These are phyloP conservation scores for Ceyx melanurus DNA, from an alignment of 2,113 vertebrate species.

Conservation along the genomic window DNA sequence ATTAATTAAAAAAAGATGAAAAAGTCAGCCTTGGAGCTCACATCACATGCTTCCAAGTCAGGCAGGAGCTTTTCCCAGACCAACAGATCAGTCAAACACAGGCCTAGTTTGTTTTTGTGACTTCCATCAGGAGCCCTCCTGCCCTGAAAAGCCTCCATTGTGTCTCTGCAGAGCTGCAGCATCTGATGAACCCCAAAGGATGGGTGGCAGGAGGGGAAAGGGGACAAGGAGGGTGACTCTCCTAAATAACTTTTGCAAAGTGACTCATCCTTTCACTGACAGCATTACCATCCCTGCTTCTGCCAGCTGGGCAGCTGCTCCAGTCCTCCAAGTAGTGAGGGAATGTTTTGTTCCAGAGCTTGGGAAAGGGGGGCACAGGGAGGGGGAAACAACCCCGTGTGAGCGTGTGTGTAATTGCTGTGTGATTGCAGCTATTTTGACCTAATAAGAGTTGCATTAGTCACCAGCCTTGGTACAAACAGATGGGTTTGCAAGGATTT, in stretches of 20 bases:
- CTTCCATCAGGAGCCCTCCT: background rate
- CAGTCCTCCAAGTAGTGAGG: slow-evolving; percentile 60
- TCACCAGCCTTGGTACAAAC: slow-evolving; percentile 54
- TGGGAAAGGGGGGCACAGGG: background rate
- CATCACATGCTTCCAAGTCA: background rate
- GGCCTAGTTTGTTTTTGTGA: background rate
- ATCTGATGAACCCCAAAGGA: slow-evolving; percentile 3
- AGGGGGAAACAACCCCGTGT: slow-evolving; percentile 2
- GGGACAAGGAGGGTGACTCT: background rate
- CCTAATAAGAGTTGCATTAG: slow-evolving; percentile 58
- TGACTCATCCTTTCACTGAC: slow-evolving; percentile 74
- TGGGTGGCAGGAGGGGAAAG: background rate
- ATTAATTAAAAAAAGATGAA: background rate
- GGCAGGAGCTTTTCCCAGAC: background rate
- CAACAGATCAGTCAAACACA: background rate
- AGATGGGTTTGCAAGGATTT: slow-evolving; percentile 38
- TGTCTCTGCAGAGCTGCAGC: background rate
- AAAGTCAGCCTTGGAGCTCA: background rate
- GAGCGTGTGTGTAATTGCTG: slow-evolving; percentile 48
- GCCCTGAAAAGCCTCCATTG: slow-evolving; percentile 51
- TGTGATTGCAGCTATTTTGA: slow-evolving; percentile 75
- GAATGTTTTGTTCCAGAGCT: slow-evolving; percentile 75
- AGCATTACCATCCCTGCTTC: slow-evolving; percentile 65
- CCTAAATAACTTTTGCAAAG: slow-evolving; percentile 51
- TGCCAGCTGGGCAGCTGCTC: slow-evolving; percentile 77